These are phyloP conservation scores for Numenius phaeopus DNA, from an alignment of 2,797 vertebrate species.

Conservation along the genomic window DNA sequence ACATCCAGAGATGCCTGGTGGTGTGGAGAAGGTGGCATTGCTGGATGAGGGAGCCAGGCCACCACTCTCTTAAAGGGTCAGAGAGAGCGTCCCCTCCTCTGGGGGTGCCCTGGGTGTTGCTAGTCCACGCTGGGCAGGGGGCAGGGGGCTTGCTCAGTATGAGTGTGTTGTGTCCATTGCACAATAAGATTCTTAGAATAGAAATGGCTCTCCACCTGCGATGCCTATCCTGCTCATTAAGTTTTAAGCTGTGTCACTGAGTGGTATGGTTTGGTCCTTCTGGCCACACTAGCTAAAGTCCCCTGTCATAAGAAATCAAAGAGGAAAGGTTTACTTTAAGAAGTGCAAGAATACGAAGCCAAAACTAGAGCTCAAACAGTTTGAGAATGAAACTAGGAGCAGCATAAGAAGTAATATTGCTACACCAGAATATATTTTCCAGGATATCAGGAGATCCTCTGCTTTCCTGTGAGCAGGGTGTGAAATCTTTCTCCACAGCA, in stretches of 20 bases:
- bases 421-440: neutral
- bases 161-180: neutral
- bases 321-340: neutral
- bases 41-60: neutral
- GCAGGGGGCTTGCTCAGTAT: neutral
- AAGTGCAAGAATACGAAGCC: neutral
- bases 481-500: neutral
- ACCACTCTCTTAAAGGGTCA: neutral
- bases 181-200: neutral
- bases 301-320: neutral
- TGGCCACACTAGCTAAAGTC: neutral
- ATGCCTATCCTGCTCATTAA: neutral
- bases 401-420: neutral
- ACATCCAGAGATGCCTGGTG: fast-evolving
- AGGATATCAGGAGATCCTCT: neutral
- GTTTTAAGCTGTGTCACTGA: neutral
- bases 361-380: neutral
- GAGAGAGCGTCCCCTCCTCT: fast-evolving
- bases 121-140: neutral
- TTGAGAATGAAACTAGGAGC: neutral
- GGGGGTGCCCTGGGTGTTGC: neutral
- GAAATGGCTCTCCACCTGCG: fast-evolving
- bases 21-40: fast-evolving
- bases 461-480: neutral
- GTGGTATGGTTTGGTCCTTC: neutral